Evolutionary conservation across 2,113 vertebrate species (phyloP).

Genomic region (Gallinago jamesoni): DNA sequence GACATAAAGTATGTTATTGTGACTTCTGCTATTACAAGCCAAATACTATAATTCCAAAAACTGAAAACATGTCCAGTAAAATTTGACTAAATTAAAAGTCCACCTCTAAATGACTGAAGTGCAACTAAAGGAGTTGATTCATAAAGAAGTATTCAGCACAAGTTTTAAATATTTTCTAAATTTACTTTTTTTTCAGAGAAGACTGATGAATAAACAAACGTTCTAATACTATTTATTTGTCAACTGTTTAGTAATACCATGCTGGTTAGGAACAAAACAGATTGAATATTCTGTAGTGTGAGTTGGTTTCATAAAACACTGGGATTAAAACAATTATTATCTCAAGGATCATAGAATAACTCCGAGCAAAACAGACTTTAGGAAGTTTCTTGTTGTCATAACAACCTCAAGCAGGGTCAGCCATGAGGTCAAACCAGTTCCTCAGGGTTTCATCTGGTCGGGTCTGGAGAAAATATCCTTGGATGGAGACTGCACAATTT

Average conservation of each 20-base stretch:
- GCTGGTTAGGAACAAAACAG: background rate
- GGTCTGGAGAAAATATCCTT: background rate
- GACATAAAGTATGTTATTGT: background rate
- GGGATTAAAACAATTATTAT: background rate
- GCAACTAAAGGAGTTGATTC: background rate
- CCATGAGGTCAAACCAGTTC: background rate
- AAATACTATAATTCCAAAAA: background rate
- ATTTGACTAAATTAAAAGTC: background rate
- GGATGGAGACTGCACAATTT: background rate
- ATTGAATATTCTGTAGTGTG: background rate
- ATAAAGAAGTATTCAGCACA: background rate
- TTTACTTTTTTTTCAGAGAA: background rate
- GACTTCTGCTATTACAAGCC: background rate
- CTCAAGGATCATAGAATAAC: background rate
- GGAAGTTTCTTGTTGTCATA: background rate
- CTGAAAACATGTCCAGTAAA: background rate
- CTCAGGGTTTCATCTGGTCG: background rate
- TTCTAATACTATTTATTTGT: background rate
- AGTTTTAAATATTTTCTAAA: background rate
- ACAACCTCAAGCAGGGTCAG: background rate
- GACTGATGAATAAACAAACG: background rate
- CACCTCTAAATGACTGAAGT: background rate
- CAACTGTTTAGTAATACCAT: background rate
- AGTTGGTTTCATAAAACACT: background rate
- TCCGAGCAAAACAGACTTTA: background rate